A percentile compares a stretch with the other conserved stretches of the same genome.
Evolutionary conservation across 1,140 invertebrate genomes (phyloP).

Genomic region (Zaprionus africanus): DNA sequence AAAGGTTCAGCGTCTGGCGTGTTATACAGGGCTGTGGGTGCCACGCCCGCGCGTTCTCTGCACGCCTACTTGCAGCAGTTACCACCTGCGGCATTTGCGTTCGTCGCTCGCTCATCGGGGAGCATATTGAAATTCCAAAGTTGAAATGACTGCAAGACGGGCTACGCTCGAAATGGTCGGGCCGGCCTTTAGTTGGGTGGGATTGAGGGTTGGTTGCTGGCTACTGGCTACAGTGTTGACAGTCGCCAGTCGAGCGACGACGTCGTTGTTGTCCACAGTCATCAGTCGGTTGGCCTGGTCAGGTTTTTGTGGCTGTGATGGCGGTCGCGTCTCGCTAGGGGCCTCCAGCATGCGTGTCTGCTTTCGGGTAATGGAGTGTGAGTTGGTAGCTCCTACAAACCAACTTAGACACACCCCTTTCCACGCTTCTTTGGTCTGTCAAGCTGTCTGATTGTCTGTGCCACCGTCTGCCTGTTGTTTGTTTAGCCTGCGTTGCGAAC

Average conservation of each 20-base stretch:
- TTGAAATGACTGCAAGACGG: slow-evolving; percentile 69
- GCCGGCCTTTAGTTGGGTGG: not conserved
- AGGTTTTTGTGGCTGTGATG: slow-evolving; percentile 49
- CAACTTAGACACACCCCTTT: slow-evolving; percentile 55
- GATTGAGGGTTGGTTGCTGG: not conserved
- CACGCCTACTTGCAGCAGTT: slow-evolving; percentile 30
- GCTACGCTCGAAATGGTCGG: not conserved
- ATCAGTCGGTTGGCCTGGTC: slow-evolving; percentile 49
- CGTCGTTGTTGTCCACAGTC: slow-evolving; percentile 48
- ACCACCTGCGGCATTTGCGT: slow-evolving; percentile 69
- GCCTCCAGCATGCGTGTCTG: slow-evolving; percentile 9
- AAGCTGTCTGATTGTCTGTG: not conserved
- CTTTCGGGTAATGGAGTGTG: not conserved
- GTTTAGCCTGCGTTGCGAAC: slow-evolving; percentile 38
- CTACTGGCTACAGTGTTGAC: slow-evolving; percentile 63
- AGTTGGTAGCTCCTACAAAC: slow-evolving; percentile 38
- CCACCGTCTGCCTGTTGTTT: slow-evolving; percentile 36
- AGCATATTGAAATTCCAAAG: slow-evolving; percentile 77
- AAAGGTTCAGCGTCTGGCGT: too few relatives aligned
- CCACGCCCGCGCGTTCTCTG: not conserved
- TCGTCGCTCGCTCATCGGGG: slow-evolving; percentile 30
- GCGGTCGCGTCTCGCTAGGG: slow-evolving; percentile 51
- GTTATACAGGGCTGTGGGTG: too few relatives aligned
- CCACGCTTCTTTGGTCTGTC: slow-evolving; percentile 33
- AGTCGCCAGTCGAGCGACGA: slow-evolving; percentile 53